phyloP scores from a whole-genome alignment of 2,797 vertebrate species.

The Buphagus erythrorhynchus region DNA sequence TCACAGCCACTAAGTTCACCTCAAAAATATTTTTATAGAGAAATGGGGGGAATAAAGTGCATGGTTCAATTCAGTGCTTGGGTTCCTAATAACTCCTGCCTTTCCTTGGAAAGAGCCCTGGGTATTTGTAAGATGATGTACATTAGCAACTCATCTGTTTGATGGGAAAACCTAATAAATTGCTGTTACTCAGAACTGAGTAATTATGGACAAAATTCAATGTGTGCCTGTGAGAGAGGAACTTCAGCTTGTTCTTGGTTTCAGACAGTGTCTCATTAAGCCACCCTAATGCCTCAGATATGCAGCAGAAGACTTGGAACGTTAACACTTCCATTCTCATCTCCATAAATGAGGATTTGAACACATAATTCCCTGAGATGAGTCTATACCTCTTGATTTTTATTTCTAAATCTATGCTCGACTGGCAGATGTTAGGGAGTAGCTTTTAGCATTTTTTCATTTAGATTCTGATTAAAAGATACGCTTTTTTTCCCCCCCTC shows the following conservation, averaged over 20 bases:
- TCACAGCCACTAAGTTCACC: background rate
- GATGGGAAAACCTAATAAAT: constrained; percentile 57
- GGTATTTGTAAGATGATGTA: background rate
- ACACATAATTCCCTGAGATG: constrained; percentile 71
- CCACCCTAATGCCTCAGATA: constrained; percentile 39
- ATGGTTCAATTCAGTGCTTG: background rate
- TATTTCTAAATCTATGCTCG: constrained; percentile 74
- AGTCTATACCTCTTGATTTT: constrained; percentile 74
- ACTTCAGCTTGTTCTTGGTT: constrained; percentile 40
- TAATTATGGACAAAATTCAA: constrained; percentile 37
- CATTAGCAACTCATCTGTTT: background rate
- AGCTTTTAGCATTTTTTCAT: constrained; percentile 69
- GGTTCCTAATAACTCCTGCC: background rate
- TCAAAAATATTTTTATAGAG: background rate
- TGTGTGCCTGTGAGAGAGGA: background rate
- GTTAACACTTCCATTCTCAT: constrained; percentile 64
- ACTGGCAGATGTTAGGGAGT: constrained; percentile 74
- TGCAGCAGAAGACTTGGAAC: constrained; percentile 14
- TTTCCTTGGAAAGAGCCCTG: background rate
- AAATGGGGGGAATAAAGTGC: background rate
- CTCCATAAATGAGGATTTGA: constrained; percentile 64
- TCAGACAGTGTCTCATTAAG: constrained; percentile 58
- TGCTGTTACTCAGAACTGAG: constrained; percentile 34
- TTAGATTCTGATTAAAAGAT: constrained; percentile 79
- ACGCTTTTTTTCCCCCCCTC: background rate